Evolutionary conservation across 2,888 invertebrate species (phyloP), one percentile per base, ranked within the genome.

Genomic region (Andrena praecox): DNA sequence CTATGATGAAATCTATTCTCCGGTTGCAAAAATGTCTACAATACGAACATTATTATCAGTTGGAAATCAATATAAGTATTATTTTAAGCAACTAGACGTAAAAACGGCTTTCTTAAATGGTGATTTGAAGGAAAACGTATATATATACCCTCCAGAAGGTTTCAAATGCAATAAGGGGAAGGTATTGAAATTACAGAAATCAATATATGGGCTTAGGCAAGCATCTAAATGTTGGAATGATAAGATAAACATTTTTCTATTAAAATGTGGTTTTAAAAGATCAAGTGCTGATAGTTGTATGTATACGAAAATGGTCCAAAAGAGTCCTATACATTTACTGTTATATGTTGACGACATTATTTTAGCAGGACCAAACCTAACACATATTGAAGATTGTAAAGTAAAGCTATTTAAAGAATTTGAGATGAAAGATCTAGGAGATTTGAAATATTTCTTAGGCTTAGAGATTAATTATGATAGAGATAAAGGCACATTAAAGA

Each of bases 1-100:
- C 64, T 91, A 89, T 80, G 76, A 42, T 64, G 87, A 91, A 70
- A 89, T 89, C 4, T 92, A 91, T 85, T 85, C 90, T 33, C 89
- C 90, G 20, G 88, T 91, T 3, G 90, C 87, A 6, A 89, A 85
- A 72, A 87, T 89, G 78, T 29, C 84, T 31, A 89, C 86, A 27
- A 86, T 91, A n/a, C 80, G 91, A 72, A 81, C 86, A 12, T 70
- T 91, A 10, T 67, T 91, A 73, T 50, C 68, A 54, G 62, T 92
- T 68, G 88, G 88, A 8, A 87, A 85, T 80, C 87, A 91, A 74
- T 74, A 63, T 69, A 77, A 86, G 67, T 85, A 87, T 73, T 59
- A 72, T 66, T 77, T 87, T 35, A 16, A 76, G 67, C 82, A 89
- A 71, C 71, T 80, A 54, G 88, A 87, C 64, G 85, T 85, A 7